These are phyloP conservation scores for Leptothorax acervorum DNA, from an alignment of 2,888 invertebrate genomes.

Conservation along the genomic window DNA sequence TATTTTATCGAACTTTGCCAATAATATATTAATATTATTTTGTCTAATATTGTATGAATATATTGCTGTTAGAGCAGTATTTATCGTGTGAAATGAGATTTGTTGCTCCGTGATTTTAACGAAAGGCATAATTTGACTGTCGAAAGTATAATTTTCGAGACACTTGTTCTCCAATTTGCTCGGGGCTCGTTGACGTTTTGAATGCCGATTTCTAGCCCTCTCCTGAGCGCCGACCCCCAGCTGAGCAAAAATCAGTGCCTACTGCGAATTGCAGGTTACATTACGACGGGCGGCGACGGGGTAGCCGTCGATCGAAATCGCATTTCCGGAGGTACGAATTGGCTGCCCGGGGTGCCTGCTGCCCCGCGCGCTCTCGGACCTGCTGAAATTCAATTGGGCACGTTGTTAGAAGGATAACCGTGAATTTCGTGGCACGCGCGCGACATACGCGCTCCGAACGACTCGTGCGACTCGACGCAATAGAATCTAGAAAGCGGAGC, in stretches of 20 bases:
- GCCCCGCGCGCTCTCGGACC: slow-evolving; percentile 53
- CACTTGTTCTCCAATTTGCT: slow-evolving; percentile 24
- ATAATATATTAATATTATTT: not conserved
- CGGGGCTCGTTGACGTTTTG: slow-evolving; percentile 39
- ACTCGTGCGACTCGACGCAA: not conserved
- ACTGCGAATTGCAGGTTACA: slow-evolving; percentile 82
- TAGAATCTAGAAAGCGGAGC: slow-evolving; percentile 23
- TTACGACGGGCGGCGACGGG: slow-evolving; percentile 81
- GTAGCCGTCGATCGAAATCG: slow-evolving; percentile 82
- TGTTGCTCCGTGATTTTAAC: not conserved
- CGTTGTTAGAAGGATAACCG: slow-evolving; percentile 72
- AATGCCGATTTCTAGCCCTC: slow-evolving; percentile 15
- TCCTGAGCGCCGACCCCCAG: slow-evolving; percentile 47
- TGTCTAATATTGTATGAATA: not conserved
- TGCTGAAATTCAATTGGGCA: slow-evolving; percentile 63
- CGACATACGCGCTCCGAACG: slow-evolving; percentile 48
- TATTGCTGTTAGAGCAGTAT: not conserved
- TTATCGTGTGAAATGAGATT: not conserved
- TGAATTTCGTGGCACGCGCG: slow-evolving; percentile 58
- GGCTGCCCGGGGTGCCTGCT: slow-evolving; percentile 67
- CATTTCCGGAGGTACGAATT: slow-evolving; percentile 82
- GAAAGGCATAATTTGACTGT: not conserved
- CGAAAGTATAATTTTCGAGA: slow-evolving; percentile 31
- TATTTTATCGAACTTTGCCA: not conserved
- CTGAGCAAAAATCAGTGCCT: slow-evolving; percentile 69